Base-by-base conservation (phyloP, 2,888 invertebrate genomes). In the Frankliniella intonsa region DNA sequence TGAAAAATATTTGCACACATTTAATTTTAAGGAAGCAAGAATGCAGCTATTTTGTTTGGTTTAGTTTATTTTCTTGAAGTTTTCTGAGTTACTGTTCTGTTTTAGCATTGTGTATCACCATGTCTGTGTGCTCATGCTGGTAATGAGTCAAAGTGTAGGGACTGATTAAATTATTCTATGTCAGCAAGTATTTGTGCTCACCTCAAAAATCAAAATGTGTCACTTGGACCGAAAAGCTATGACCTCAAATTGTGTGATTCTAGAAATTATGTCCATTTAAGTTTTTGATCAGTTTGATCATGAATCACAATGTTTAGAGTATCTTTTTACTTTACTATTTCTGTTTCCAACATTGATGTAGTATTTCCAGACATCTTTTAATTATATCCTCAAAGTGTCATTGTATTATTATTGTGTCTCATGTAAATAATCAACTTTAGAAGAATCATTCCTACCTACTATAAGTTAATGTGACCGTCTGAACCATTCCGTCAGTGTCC, bases 221-320 rank as follows among this genome's bases (percentile, higher is more conserved):
- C 69, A 76, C 69, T 22, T 76, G 22, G 69, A 76, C 8, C 25
- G 9, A 12, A 25, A 25, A 22, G 69, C 25, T 76, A 76, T 76
- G 12, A 76, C n/a, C 69, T 76, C 25, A 69, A 69, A 19, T 69
- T 69, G 25, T 76, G 69, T 76, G 69, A 76, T 76, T 76, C n/a
- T 62, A 62, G 25, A 76, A n/a, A 76, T 25, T 76, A 25, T 76
- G 55, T 55, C 55, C 19, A 19, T 17, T 55, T 55, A 19, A 55
- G 14, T 10, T 55, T 55, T 55, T 19, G 55, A 14, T 55, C 55
- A 14, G 19, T 14, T 12, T 55, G 55, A 55, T 19, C 55, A 19
- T 14, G 55, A 55, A 14, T 55, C 19, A 55, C 55, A 55, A 14
- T 55, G 55, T 55, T 55, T 55, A 55, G 19, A 55, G 12, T 55